Percentiles rank a stretch among this genome's conserved stretches.
Conservation (phyloP, 2,888 invertebrate species). For the Branchipolynoe longqiensis region DNA sequence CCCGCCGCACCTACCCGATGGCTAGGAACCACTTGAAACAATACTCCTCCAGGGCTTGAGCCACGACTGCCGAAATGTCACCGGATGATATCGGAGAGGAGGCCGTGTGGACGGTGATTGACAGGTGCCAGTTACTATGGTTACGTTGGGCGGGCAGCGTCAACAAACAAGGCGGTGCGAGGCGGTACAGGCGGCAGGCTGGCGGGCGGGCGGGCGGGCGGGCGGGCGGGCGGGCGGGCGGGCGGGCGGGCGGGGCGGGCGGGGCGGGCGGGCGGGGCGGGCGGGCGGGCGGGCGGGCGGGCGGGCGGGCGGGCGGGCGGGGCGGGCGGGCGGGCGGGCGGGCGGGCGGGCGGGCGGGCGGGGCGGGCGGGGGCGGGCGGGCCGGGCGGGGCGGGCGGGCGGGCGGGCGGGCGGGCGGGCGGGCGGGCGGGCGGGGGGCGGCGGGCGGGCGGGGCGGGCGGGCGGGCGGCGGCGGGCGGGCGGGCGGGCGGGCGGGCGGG, state of each 20-base stretch:
- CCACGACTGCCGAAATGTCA: conserved; percentile 1
- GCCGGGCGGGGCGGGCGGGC: not conserved
- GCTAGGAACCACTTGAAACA: conserved; percentile 27
- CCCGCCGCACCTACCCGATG: not conserved
- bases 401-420: not conserved
- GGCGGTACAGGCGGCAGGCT: not conserved
- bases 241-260: not conserved
- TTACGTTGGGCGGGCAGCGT: not conserved
- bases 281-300: not conserved
- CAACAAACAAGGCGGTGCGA: conserved; percentile 7
- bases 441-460: not conserved
- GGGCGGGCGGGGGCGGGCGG: not conserved
- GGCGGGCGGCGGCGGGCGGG: not conserved
- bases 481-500: not conserved
- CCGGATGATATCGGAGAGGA: conserved; percentile 6
- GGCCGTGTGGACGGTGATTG: not conserved
- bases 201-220: not conserved
- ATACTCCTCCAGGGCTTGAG: conserved; percentile 1
- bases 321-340: not conserved
- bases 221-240: conserved; percentile 4
- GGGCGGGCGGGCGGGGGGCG: not conserved
- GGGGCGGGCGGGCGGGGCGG: not conserved
- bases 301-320: not conserved
- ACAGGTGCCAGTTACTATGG: conserved; percentile 51
- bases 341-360: not conserved